phyloP scores from a whole-genome alignment of 2,797 vertebrate genomes.

The Poecile montanus region DNA sequence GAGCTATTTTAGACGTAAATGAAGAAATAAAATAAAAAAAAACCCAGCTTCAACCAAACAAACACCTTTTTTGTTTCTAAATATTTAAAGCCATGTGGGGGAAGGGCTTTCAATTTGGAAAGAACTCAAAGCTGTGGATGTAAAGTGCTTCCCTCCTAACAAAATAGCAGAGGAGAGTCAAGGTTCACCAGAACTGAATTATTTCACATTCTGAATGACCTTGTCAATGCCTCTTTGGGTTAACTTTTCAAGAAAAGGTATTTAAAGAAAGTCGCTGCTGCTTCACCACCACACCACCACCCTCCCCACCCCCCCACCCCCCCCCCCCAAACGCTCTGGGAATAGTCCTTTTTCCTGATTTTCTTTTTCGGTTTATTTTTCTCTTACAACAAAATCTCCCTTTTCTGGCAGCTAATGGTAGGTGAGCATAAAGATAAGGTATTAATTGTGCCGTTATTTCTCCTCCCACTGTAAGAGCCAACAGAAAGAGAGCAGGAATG shows the following conservation, averaged over 20 bases:
- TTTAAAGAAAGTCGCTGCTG: constrained; percentile 11
- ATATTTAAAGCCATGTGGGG: constrained; percentile 49
- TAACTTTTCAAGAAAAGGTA: constrained; percentile 42
- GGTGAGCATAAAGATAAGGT: neutral
- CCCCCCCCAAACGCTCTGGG: rapidly evolving
- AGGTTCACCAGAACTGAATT: constrained; percentile 45
- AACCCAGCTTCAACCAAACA: neutral
- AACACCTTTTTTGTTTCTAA: constrained; percentile 60
- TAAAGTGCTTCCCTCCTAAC: constrained; percentile 25
- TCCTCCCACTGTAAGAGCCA: neutral
- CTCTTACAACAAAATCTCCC: neutral
- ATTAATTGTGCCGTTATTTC: neutral
- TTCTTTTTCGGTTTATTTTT: neutral
- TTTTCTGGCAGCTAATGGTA: neutral
- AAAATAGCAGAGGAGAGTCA: constrained; percentile 41
- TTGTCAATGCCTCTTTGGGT: constrained; percentile 22
- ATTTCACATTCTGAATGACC: constrained; percentile 50
- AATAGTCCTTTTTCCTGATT: neutral
- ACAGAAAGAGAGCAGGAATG: neutral
- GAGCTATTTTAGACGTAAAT: neutral
- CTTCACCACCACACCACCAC: neutral
- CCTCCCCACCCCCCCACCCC: rapidly evolving
- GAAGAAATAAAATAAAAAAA: neutral
- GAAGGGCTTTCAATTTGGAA: constrained; percentile 45
- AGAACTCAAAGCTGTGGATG: constrained; percentile 3